These are phyloP conservation scores for Drosophila varians DNA, from an alignment of 1,140 invertebrate species.

Conservation along the genomic window DNA sequence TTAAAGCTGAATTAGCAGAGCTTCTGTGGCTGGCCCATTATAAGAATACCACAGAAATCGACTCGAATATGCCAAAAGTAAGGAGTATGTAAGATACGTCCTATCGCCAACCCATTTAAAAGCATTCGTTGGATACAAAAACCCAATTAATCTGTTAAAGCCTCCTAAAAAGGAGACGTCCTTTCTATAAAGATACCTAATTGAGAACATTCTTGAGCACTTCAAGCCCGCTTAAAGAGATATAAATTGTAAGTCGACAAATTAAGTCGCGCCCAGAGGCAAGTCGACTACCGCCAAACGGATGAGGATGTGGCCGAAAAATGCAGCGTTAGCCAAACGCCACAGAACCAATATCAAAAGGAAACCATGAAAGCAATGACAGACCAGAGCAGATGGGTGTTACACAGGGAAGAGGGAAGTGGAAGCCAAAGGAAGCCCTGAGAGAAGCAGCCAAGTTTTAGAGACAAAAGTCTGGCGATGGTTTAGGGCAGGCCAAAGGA, in stretches of 20 bases:
- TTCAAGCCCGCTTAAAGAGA: conserved; percentile 19
- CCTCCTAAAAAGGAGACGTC: not conserved
- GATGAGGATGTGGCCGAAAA: conserved; percentile 15
- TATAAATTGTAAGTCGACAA: conserved; percentile 74
- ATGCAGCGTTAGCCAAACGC: conserved; percentile 19
- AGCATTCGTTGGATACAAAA: too few species aligned
- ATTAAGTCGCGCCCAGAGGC: conserved; percentile 58
- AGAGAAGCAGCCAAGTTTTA: conserved; percentile 49
- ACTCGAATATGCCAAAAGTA: not conserved
- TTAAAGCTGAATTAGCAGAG: conserved; percentile 69
- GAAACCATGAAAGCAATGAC: conserved; percentile 58
- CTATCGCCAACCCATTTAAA: too few species aligned
- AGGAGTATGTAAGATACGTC: too few species aligned
- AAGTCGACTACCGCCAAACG: conserved; percentile 22
- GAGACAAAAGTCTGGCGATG: conserved; percentile 63
- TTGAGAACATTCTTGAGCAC: conserved; percentile 44
- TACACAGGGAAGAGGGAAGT: not conserved
- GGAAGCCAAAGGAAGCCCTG: conserved; percentile 3
- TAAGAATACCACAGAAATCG: not conserved
- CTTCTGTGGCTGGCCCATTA: conserved; percentile 17
- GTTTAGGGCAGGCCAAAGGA: conserved; percentile 54
- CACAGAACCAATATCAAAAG: conserved; percentile 38
- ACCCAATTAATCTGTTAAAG: too few species aligned
- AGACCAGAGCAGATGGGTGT: conserved; percentile 7
- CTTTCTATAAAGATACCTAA: conserved; percentile 13